These are phyloP conservation scores for Danaus plexippus DNA, from an alignment of 1,140 invertebrate genomes.

Conservation along the genomic window DNA sequence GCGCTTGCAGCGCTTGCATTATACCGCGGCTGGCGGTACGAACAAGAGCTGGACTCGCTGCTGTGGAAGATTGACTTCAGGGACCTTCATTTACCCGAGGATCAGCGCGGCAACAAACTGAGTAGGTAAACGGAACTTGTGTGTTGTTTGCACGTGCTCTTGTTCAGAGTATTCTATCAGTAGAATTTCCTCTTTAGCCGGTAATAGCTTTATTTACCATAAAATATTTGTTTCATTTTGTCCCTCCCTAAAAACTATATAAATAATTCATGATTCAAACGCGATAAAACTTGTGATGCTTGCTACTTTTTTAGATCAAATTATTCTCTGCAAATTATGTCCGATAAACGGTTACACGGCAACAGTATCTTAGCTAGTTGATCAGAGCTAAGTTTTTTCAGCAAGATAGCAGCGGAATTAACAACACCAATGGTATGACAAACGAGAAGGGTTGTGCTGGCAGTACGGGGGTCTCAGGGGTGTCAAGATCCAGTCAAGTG, in stretches of 20 bases:
- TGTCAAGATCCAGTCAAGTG: slow-evolving; percentile 86
- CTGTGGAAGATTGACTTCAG: slow-evolving; percentile 97
- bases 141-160: slow-evolving; percentile 49
- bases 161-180: too few species aligned
- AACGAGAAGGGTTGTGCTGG: slow-evolving; percentile 41
- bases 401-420: slow-evolving; percentile 62
- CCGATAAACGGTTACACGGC: too few species aligned
- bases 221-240: too few species aligned
- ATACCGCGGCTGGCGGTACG: slow-evolving; percentile 94
- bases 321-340: too few species aligned
- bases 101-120: slow-evolving; percentile 66
- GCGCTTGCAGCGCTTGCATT: slow-evolving; percentile 78
- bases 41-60: slow-evolving; percentile 93
- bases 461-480: slow-evolving; percentile 74
- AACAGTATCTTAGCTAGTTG: slow-evolving; percentile 29
- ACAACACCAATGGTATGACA: slow-evolving; percentile 28
- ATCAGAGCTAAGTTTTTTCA: slow-evolving; percentile 67
- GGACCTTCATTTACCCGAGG: slow-evolving; percentile 78
- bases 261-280: too few species aligned
- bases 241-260: too few species aligned
- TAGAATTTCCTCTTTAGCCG: neutral
- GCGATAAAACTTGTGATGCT: too few species aligned
- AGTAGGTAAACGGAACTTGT: slow-evolving; percentile 70
- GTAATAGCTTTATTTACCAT: too few species aligned
- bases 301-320: too few species aligned